Percentiles rank a stretch among this genome's conserved stretches.
Conservation (phyloP, 2,113 vertebrate genomes). For the Aptenodytes forsteri region DNA sequence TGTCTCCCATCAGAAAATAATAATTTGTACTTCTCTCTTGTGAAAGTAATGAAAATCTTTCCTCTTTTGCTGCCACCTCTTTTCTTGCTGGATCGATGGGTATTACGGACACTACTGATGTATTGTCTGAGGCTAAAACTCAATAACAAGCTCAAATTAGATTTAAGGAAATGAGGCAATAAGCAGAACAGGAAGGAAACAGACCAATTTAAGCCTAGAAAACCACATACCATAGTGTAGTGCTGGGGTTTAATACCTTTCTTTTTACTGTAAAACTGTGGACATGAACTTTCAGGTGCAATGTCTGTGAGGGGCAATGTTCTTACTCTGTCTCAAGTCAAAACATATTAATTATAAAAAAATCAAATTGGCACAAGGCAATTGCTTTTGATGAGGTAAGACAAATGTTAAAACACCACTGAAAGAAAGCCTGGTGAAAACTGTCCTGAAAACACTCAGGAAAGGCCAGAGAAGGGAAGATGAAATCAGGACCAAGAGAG, state of each 20-base stretch:
- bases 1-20: background rate
- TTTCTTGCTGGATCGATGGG: background rate
- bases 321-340: background rate
- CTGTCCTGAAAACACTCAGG: background rate
- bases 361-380: background rate
- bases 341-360: background rate
- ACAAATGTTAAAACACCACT: background rate
- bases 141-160: background rate
- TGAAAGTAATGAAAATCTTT: background rate
- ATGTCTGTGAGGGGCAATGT: background rate
- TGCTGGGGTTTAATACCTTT: background rate
- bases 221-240: background rate
- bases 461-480: background rate
- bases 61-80: background rate
- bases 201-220: background rate
- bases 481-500: background rate
- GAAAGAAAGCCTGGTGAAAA: background rate
- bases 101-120: background rate
- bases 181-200: background rate
- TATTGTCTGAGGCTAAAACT: background rate
- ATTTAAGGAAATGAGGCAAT: constrained; percentile 5
- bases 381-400: background rate
- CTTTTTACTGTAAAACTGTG: background rate
- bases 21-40: background rate
- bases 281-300: background rate